Conservation (phyloP, 2,888 invertebrate species). For the Beris morrisii region DNA sequence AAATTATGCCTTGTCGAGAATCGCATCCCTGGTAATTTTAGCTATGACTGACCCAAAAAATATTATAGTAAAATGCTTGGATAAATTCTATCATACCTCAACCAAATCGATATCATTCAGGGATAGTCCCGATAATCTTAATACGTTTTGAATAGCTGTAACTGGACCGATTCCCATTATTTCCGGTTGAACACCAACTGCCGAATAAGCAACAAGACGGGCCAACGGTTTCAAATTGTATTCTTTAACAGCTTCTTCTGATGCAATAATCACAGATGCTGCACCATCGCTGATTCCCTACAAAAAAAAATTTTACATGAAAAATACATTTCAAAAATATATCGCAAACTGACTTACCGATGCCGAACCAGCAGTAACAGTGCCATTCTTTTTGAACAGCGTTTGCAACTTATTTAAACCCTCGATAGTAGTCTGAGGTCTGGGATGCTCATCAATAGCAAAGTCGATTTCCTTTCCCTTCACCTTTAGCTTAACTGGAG, state of each 20-base stretch:
- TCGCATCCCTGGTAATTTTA: no score
- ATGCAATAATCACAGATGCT: slow-evolving; percentile 85
- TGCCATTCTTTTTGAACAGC: slow-evolving; percentile 91
- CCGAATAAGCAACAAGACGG: slow-evolving; percentile 86
- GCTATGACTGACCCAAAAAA: no score
- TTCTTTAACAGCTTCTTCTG: slow-evolving; percentile 83
- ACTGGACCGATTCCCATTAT: slow-evolving; percentile 99
- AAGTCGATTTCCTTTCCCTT: slow-evolving; percentile 81
- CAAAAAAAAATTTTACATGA: slow-evolving; percentile 39
- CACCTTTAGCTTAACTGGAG: slow-evolving; percentile 79
- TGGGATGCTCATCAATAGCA: slow-evolving; percentile 90
- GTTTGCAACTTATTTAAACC: slow-evolving; percentile 81
- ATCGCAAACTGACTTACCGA: slow-evolving; percentile 65
- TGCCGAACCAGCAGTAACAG: slow-evolving; percentile 92
- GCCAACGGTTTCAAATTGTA: slow-evolving; percentile 86
- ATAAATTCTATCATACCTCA: slow-evolving; percentile 65
- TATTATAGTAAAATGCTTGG: no score
- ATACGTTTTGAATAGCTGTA: slow-evolving; percentile 85
- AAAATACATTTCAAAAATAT: neutral
- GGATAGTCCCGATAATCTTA: slow-evolving; percentile 75
- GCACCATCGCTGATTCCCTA: slow-evolving; percentile 98
- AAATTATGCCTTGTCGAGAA: no score
- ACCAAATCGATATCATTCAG: slow-evolving; percentile 88
- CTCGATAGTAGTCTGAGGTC: slow-evolving; percentile 84
- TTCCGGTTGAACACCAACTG: slow-evolving; percentile 92